These are phyloP conservation scores for Heliangelus exortis DNA, from an alignment of 2,797 vertebrate genomes.

Conservation along the genomic window DNA sequence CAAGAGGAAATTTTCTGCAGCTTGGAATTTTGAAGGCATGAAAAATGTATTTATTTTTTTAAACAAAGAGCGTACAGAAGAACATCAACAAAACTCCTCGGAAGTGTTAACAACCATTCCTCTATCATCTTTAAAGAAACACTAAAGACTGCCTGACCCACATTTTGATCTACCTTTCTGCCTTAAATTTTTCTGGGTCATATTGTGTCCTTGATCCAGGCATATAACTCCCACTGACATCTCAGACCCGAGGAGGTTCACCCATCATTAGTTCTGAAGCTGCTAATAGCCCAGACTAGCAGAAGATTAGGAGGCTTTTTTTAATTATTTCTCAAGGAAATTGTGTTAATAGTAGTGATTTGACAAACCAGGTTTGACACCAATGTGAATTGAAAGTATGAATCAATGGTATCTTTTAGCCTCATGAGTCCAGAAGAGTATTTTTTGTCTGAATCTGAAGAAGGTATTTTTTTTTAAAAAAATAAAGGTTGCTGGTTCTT, in stretches of 20 bases:
- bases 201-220: not conserved
- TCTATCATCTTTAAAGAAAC: slow-evolving; percentile 64
- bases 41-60: slow-evolving; percentile 75
- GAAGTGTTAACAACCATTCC: slow-evolving; percentile 66
- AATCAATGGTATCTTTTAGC: not conserved
- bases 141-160: slow-evolving; percentile 26
- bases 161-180: slow-evolving; percentile 61
- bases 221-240: slow-evolving; percentile 3
- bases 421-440: not conserved
- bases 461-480: not conserved
- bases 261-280: slow-evolving; percentile 41
- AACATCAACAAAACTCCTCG: slow-evolving; percentile 72
- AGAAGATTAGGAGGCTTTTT: slow-evolving; percentile 17
- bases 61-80: slow-evolving; percentile 71
- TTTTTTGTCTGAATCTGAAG: not conserved
- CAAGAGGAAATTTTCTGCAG: slow-evolving; percentile 81
- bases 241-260: slow-evolving; percentile 60
- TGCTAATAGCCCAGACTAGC: not conserved
- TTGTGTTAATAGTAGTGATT: not conserved
- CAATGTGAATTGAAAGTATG: slow-evolving; percentile 1
- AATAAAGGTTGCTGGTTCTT: not conserved
- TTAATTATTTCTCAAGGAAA: not conserved
- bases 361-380: slow-evolving; percentile 56
- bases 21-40: slow-evolving; percentile 79
- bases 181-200: slow-evolving; percentile 33